These are phyloP conservation scores for Cephus sareptanus DNA, from an alignment of 2,888 invertebrate genomes.

Conservation along the genomic window DNA sequence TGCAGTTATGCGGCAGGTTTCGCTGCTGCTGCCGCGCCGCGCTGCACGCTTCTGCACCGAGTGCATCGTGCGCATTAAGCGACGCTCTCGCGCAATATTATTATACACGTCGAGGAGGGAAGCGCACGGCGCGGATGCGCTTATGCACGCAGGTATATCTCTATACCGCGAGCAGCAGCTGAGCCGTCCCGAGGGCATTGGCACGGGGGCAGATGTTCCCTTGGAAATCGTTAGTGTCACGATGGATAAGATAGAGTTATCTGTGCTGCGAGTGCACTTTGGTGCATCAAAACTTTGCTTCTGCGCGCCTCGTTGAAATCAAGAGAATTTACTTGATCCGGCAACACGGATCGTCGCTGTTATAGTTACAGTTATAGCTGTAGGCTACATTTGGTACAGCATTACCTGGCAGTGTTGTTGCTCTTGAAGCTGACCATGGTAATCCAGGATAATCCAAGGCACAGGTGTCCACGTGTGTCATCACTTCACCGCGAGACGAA, in stretches of 20 bases:
- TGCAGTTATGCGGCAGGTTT: neutral
- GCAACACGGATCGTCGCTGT: neutral
- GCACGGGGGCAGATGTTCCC: slow-evolving; percentile 1
- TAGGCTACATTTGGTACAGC: fast-evolving
- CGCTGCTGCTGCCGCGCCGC: too few relatives aligned
- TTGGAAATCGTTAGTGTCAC: neutral
- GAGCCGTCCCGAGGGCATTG: slow-evolving; percentile 3
- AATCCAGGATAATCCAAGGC: neutral
- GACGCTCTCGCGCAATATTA: neutral
- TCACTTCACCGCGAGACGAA: neutral
- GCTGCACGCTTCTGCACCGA: too few relatives aligned
- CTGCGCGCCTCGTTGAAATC: too few relatives aligned
- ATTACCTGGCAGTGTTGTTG: slow-evolving; percentile 29
- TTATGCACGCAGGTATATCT: neutral
- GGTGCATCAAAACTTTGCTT: neutral
- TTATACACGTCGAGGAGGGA: neutral
- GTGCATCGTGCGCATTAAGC: neutral
- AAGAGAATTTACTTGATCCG: neutral
- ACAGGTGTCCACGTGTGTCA: neutral
- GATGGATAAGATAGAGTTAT: slow-evolving; percentile 1
- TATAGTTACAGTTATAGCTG: too few relatives aligned
- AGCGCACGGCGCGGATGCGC: neutral
- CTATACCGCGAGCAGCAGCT: slow-evolving; percentile 17
- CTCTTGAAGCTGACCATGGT: slow-evolving; percentile 51
- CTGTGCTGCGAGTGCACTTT: neutral